These are phyloP conservation scores for Acrossocheilus wenchowensis DNA, from an alignment of 2,797 vertebrate genomes.

Conservation along the genomic window DNA sequence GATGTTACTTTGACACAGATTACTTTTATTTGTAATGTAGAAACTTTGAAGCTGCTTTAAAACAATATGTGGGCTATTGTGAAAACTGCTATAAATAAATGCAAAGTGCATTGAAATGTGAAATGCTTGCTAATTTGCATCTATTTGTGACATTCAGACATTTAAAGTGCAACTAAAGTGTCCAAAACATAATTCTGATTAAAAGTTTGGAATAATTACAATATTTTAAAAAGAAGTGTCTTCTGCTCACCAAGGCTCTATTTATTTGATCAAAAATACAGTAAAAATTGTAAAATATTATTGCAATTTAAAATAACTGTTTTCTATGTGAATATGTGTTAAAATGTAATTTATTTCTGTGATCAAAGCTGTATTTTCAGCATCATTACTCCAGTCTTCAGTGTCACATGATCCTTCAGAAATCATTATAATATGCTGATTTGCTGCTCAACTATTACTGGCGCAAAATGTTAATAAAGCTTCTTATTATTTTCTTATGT, in stretches of 20 bases:
- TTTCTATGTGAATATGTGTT: neutral
- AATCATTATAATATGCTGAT: neutral
- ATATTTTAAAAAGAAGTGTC: neutral
- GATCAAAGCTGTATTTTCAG: neutral
- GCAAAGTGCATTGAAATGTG: neutral
- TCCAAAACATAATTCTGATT: neutral
- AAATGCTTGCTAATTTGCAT: neutral
- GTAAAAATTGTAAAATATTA: neutral
- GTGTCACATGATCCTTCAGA: neutral
- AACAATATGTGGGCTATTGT: neutral
- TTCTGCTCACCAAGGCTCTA: neutral
- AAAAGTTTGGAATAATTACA: too few relatives aligned
- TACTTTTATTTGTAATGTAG: neutral
- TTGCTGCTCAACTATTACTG: neutral
- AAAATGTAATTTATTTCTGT: too few relatives aligned
- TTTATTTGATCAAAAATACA: neutral
- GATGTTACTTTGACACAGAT: neutral
- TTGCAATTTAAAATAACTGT: neutral
- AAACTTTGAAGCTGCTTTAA: neutral
- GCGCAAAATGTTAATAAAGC: too few relatives aligned
- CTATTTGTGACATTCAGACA: neutral
- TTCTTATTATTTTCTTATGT: too few relatives aligned
- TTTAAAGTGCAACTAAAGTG: neutral
- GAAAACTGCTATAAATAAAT: neutral
- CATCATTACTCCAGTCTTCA: neutral